Percentiles rank a stretch among this genome's conserved stretches.
phyloP scores from a whole-genome alignment of 2,888 invertebrate species.

The Tetheella fluctuosa region DNA sequence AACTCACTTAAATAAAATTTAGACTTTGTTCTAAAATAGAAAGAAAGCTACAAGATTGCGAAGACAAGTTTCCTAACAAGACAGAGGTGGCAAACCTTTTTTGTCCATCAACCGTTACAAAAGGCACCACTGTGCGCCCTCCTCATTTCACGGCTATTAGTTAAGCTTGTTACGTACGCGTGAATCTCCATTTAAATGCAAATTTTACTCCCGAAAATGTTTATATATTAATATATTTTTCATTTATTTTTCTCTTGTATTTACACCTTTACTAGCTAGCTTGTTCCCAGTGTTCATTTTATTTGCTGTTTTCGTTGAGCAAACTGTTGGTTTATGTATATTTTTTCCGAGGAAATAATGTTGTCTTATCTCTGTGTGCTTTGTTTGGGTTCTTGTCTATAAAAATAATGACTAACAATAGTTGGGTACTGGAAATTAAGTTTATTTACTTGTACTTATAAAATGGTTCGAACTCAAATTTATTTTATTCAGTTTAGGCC shows the following conservation, averaged over 20 bases:
- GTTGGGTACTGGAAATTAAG: neutral
- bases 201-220: slow-evolving; percentile 79
- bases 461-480: no score
- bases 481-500: no score
- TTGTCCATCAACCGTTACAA: slow-evolving; percentile 20
- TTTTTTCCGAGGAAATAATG: slow-evolving; percentile 24
- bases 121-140: slow-evolving; percentile 39
- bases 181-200: slow-evolving; percentile 83
- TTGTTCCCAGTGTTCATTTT: neutral
- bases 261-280: slow-evolving; percentile 14
- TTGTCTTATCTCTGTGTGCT: slow-evolving; percentile 24
- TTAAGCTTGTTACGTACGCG: slow-evolving; percentile 81
- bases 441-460: no score
- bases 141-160: slow-evolving; percentile 81
- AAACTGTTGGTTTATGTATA: slow-evolving; percentile 15
- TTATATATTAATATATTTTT: slow-evolving; percentile 66
- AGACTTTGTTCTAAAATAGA: neutral
- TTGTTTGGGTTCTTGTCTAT: neutral
- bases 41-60: neutral
- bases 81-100: slow-evolving; percentile 23
- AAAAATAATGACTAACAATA: neutral
- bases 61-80: slow-evolving; percentile 20
- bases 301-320: neutral
- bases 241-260: slow-evolving; percentile 48
- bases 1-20: no score